phyloP scores from a whole-genome alignment of 2,113 vertebrate species.

The Microcebus ravelobensis region DNA sequence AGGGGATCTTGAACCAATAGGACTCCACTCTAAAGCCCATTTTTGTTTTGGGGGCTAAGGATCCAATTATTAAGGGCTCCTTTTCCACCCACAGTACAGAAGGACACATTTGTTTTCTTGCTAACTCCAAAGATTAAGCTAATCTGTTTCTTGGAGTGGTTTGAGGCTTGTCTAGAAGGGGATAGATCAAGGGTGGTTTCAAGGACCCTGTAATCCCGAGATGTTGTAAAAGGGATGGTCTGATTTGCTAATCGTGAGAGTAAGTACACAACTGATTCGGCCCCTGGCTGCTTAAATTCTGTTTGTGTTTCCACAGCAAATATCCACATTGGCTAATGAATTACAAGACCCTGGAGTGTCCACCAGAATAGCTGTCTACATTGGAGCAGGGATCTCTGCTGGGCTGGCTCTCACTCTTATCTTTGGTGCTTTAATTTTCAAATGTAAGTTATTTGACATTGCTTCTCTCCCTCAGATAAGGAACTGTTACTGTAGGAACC shows the following conservation, averaged over 20 bases:
- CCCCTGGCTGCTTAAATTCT: background rate
- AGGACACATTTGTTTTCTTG: background rate
- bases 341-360: background rate
- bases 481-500: background rate
- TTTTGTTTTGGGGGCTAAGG: background rate
- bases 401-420: constrained; percentile 46
- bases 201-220: background rate
- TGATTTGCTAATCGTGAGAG: rapidly evolving
- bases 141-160: background rate
- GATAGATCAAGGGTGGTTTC: background rate
- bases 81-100: background rate
- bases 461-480: background rate
- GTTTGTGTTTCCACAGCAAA: constrained; percentile 57
- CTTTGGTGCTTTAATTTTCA: constrained; percentile 24
- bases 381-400: constrained; percentile 1
- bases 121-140: background rate
- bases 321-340: background rate
- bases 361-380: background rate
- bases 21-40: background rate
- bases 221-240: background rate
- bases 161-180: background rate
- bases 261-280: background rate
- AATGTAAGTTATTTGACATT: constrained; percentile 58
- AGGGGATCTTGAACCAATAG: background rate
- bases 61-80: background rate